A percentile compares a stretch with the other conserved stretches of the same genome.
Evolutionary conservation across 1,140 invertebrate species (phyloP).

Genomic region (Drosophila nigrodunni): DNA sequence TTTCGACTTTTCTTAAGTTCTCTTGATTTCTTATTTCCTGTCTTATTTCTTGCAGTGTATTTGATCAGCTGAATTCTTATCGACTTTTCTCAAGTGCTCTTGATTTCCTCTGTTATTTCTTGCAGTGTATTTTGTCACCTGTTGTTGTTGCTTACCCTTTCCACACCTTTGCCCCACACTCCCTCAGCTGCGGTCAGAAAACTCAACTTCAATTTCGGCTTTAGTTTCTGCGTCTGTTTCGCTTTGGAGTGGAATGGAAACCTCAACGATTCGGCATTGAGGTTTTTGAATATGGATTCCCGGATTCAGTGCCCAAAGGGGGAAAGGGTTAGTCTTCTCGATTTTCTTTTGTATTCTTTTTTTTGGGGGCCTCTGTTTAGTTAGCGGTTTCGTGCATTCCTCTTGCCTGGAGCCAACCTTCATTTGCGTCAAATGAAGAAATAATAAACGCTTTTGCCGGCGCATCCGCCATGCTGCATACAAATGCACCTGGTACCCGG

Average conservation of each 20-base stretch:
- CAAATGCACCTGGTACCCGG: slow-evolving; percentile 66
- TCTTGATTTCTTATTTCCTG: too few species aligned
- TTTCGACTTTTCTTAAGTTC: too few species aligned
- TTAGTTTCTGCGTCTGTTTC: slow-evolving; percentile 16
- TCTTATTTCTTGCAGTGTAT: slow-evolving; percentile 37
- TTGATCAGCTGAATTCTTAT: neutral
- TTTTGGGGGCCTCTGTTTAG: slow-evolving; percentile 45
- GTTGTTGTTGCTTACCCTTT: slow-evolving; percentile 40
- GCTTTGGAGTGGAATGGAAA: neutral
- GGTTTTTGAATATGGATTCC: slow-evolving; percentile 15
- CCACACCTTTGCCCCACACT: neutral
- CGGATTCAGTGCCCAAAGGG: neutral
- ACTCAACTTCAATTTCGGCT: slow-evolving; percentile 15
- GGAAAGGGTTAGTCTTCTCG: slow-evolving; percentile 1
- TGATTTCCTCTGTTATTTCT: too few species aligned
- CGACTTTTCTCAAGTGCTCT: too few species aligned
- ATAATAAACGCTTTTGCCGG: slow-evolving; percentile 76
- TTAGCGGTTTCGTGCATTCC: slow-evolving; percentile 79
- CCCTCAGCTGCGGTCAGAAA: slow-evolving; percentile 41
- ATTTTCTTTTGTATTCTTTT: neutral
- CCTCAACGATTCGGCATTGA: slow-evolving; percentile 24
- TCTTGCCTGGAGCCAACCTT: slow-evolving; percentile 46
- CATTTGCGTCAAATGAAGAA: slow-evolving; percentile 77
- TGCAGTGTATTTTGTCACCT: slow-evolving; percentile 56
- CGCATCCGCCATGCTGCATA: slow-evolving; percentile 75